Evolutionary conservation across 2,797 vertebrate species (phyloP), one percentile per base, ranked within the genome.

Genomic region (Phalloptychus januarius): DNA sequence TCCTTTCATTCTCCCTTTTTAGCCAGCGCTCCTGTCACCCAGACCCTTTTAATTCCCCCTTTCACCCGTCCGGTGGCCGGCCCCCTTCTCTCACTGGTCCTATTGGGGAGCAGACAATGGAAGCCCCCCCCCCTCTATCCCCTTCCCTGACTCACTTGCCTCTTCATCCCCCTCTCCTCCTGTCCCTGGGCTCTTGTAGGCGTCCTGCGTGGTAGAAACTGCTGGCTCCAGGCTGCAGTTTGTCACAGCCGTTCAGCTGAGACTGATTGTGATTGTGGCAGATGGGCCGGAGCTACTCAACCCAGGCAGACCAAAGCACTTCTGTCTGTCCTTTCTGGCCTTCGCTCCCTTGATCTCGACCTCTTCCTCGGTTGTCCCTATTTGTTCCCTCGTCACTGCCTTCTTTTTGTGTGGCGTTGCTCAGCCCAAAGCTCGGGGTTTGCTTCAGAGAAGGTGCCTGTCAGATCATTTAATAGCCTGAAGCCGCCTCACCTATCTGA

Each of bases 191-290:
- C 79, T 79, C 82, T 88, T 25, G 45, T 88, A 87, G 85, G 84
- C 86, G 79, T 92, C 88, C 88, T 86, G 89, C 88, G 82, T 89
- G 87, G 88, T 90, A 44, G 84, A 86, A 82, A 92, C 93, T 92
- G 77, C 79, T 81, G 92, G 92, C 93, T 89, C 91, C 88, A 79
- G 86, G 89, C 91, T 92, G 90, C 86, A 92, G 91, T 95, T 95
- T 96, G 95, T 96, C 95, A 94, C 94, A 94, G 93, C 93, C 95
- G 86, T 95, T 97, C 93, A 96, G 91, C 95, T 95, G 96, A 96
- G 95, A 95, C 96, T 94, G 96, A 96, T 95, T 94, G 92, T 96
- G 95, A 97, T 96, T 92, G 95, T 92, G 86, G 96, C 96, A 97
- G 96, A 97, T 97, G 96, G 96, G 95, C 94, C 85, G 91, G 91